Conservation (phyloP, 2,888 invertebrate species). For the Xestia rhomboidea region DNA sequence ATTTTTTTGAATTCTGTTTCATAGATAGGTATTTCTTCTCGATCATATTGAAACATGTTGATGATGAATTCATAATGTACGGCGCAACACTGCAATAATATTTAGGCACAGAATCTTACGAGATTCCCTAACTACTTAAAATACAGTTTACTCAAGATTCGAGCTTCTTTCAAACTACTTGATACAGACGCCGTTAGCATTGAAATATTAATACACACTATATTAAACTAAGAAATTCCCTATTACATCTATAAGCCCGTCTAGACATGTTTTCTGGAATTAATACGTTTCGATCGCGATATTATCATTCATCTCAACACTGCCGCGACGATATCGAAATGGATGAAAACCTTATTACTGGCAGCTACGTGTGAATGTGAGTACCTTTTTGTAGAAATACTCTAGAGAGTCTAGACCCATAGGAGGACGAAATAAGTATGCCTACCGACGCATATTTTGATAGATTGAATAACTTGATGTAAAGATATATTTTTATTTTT, state of each 20-base stretch:
- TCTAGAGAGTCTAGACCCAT: not conserved
- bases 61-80: not conserved
- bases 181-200: not conserved
- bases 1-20: not conserved
- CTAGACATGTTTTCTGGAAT: constrained; percentile 15
- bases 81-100: not conserved
- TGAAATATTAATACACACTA: not conserved
- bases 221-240: not conserved
- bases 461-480: not conserved
- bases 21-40: not conserved
- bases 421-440: not conserved
- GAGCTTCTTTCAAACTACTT: not conserved
- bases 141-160: not conserved
- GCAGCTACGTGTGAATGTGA: not conserved
- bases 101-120: not conserved
- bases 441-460: not conserved
- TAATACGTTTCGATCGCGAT: not conserved
- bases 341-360: not conserved
- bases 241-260: not conserved
- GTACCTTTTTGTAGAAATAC: not conserved
- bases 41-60: not conserved
- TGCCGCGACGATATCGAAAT: not conserved
- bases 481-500: not conserved
- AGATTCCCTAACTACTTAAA: not conserved
- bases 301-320: not conserved